Conservation (phyloP, 2,113 vertebrate species). For the Piprites chloris region DNA sequence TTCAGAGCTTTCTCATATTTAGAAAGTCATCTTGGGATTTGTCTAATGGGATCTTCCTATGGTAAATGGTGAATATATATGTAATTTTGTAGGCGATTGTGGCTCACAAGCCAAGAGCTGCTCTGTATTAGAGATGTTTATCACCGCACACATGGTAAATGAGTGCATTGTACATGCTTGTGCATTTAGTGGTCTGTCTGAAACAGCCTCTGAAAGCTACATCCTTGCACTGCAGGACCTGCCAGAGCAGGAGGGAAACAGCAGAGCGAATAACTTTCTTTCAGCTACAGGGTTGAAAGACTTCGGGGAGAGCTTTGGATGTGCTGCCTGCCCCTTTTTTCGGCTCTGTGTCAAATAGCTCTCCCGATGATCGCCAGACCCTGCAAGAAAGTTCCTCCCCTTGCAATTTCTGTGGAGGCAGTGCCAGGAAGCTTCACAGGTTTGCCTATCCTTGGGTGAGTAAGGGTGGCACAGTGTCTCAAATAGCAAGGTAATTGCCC, state of each 20-base stretch:
- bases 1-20: neutral
- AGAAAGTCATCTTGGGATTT: neutral
- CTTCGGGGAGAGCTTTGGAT: neutral
- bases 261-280: neutral
- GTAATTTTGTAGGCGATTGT: neutral
- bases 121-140: neutral
- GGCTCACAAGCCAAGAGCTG: fast-evolving
- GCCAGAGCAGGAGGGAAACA: neutral
- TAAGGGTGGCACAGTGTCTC: fast-evolving
- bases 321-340: neutral
- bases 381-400: neutral
- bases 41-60: neutral
- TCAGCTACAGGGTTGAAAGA: neutral
- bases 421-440: neutral
- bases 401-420: fast-evolving
- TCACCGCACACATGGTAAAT: neutral
- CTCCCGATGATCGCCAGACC: neutral
- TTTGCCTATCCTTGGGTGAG: neutral
- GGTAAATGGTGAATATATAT: neutral
- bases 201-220: neutral
- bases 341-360: neutral
- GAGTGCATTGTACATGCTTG: fast-evolving
- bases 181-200: neutral
- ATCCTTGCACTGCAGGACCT: neutral
- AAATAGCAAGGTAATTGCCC: neutral